A percentile compares a stretch with the other conserved stretches of the same genome.
Evolutionary conservation across 2,113 vertebrate species (phyloP).

Genomic region (Camelus bactrianus): DNA sequence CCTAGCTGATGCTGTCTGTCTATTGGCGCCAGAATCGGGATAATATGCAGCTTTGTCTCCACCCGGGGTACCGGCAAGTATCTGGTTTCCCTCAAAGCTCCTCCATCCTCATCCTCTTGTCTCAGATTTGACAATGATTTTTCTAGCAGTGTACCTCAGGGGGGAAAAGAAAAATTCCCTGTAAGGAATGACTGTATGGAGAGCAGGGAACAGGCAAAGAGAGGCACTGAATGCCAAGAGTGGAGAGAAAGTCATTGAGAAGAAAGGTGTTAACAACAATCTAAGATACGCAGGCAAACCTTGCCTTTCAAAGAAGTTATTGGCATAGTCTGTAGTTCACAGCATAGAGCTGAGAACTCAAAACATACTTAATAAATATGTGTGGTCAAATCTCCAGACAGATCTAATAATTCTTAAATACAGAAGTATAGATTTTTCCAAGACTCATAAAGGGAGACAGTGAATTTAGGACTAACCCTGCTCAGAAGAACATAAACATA

Average conservation of each 20-base stretch:
- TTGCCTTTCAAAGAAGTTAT: neutral
- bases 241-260: neutral
- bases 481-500: neutral
- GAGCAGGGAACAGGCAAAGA: neutral
- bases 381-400: neutral
- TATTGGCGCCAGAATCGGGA: neutral
- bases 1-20: neutral
- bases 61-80: neutral
- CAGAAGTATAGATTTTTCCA: neutral
- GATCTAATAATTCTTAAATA: neutral
- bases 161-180: rapidly evolving
- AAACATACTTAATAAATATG: neutral
- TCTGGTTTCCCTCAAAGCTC: neutral
- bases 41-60: neutral
- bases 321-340: neutral
- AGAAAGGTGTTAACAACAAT: neutral
- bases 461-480: neutral
- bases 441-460: neutral
- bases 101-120: neutral
- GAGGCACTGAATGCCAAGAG: neutral
- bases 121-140: neutral
- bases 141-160: neutral
- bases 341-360: neutral
- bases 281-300: neutral
- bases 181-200: neutral